Evolutionary conservation across 2,797 vertebrate genomes (phyloP).

Genomic region (Crypturellus tataupa): DNA sequence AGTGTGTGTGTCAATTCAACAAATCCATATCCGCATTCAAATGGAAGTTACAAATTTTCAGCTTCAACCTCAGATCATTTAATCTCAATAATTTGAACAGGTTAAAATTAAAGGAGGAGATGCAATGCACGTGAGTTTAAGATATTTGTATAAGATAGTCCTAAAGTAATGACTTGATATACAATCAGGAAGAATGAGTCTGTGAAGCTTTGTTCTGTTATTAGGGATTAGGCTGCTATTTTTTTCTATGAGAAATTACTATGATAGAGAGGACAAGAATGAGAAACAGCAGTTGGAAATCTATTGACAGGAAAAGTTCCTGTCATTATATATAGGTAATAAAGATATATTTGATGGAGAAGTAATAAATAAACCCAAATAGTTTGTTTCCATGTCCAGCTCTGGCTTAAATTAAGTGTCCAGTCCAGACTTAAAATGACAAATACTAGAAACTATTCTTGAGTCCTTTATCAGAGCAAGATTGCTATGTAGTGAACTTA

Average conservation of each 20-base stretch:
- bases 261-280: neutral
- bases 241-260: neutral
- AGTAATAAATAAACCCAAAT: neutral
- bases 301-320: neutral
- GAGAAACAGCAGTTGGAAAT: slow-evolving; percentile 34
- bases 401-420: too few species aligned
- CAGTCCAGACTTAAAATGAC: neutral
- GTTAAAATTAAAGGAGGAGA: neutral
- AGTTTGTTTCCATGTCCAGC: neutral
- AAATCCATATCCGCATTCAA: neutral
- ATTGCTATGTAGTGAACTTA: neutral
- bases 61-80: neutral
- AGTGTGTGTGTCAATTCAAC: neutral
- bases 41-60: neutral
- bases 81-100: neutral
- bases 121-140: neutral
- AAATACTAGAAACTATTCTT: neutral
- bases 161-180: neutral
- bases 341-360: neutral
- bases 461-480: neutral
- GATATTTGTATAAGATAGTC: neutral
- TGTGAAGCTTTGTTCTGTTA: neutral
- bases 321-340: neutral
- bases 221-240: neutral
- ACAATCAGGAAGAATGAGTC: neutral